Conservation (phyloP, 2,113 vertebrate genomes). For the Malurus cyaneus region DNA sequence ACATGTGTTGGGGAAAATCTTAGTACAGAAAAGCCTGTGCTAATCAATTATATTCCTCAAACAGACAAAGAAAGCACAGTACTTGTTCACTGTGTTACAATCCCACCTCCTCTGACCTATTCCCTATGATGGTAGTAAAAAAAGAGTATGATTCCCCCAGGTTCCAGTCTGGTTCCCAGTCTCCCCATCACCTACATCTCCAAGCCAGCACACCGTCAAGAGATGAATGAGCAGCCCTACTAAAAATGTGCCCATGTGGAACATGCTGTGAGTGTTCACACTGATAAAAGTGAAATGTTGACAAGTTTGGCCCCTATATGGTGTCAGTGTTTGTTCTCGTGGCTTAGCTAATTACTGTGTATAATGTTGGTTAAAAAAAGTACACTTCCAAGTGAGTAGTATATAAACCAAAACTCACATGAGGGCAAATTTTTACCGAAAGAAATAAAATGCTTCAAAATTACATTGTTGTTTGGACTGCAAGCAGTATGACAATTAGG, state of each 20-base stretch:
- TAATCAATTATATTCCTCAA: neutral
- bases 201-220: neutral
- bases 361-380: neutral
- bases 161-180: neutral
- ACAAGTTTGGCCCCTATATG: neutral
- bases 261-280: neutral
- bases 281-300: neutral
- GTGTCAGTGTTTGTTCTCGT: neutral
- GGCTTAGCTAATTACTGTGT: neutral
- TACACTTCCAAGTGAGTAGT: neutral
- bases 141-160: neutral
- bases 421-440: neutral
- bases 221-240: neutral
- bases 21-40: neutral
- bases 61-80: neutral
- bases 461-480: neutral
- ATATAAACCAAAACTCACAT: neutral
- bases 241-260: neutral
- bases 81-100: neutral
- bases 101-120: neutral
- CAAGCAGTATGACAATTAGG: neutral
- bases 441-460: neutral
- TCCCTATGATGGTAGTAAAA: neutral
- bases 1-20: rapidly evolving
- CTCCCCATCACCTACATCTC: neutral